Conservation (phyloP, 1,140 invertebrate genomes). For the Tenebrio molitor region DNA sequence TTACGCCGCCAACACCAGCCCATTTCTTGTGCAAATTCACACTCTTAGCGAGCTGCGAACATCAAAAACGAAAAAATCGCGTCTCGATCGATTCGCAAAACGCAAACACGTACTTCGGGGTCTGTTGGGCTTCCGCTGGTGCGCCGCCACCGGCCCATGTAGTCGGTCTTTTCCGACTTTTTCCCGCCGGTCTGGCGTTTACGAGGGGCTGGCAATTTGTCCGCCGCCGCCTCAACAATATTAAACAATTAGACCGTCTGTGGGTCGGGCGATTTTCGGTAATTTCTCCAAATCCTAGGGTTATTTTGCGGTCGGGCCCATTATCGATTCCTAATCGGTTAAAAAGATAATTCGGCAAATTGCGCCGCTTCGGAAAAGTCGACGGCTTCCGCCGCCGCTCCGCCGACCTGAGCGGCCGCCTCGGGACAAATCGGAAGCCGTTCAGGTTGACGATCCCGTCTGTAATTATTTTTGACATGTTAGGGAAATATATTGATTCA, state of each 20-base stretch:
- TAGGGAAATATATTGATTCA: constrained; percentile 51
- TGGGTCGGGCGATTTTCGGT: background rate
- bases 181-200: too few species aligned
- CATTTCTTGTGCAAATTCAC: too few species aligned
- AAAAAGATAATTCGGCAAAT: too few species aligned
- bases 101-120: too few species aligned
- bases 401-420: constrained; percentile 2
- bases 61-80: too few species aligned
- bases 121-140: too few species aligned
- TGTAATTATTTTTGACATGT: constrained; percentile 56
- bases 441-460: constrained; percentile 43
- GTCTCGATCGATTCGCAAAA: too few species aligned
- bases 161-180: background rate
- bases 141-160: too few species aligned
- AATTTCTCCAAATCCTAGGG: constrained; percentile 4
- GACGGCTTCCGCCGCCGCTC: background rate
- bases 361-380: background rate
- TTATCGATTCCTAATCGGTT: constrained; percentile 9
- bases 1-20: too few species aligned
- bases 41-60: too few species aligned
- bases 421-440: constrained; percentile 52
- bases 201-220: too few species aligned
- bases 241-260: constrained; percentile 32
- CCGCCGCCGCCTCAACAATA: background rate
- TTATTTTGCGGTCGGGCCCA: constrained; percentile 19